Base-by-base conservation (phyloP, 92 coral and sea anemone species). In the Paramuricea clavata region DNA sequence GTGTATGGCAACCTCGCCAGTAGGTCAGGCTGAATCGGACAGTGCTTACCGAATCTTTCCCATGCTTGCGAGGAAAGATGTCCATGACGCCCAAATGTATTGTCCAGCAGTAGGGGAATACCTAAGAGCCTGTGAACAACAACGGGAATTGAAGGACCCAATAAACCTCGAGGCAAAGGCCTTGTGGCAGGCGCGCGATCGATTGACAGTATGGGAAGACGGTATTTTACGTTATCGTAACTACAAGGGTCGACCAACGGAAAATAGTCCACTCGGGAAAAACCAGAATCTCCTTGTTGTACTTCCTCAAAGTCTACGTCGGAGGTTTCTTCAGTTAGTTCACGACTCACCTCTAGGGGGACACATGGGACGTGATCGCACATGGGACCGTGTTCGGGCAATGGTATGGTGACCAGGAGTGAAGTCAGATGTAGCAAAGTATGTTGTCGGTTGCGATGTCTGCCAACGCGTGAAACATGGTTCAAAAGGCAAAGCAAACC, bases 81-180 rank as follows among this genome's bases (percentile, higher is more conserved):
- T 75, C 25, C 81, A 13, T 1, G 34, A 75, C 0, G 81, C 81
- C 1, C 81, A 75, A 35, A 42, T 32, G 54, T 0, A 61, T 0
- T 75, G 81, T 49, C 81, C 61, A 42, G 81, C 81, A 41, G 81
- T 75, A 27, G 81, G 62, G 11, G 25, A 75, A 47, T 75, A 75
- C 61, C 81, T 75, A 0, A 12, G 5, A 47, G 36, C 54, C 0
- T 22, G 81, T 23, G 81, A 75, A 17, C n/a, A n/a, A n/a, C n/a
- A n/a, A n/a, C n/a, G n/a, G n/a, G n/a, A n/a, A n/a, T n/a, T n/a
- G n/a, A n/a, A n/a, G n/a, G n/a, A n/a, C n/a, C n/a, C n/a, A n/a
- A n/a, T n/a, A n/a, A n/a, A n/a, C 60, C 9, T 0, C 25, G 81
- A 49, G 35, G 61, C 60, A 74, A 74, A n/a, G 79, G 79, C 79